Evolutionary conservation across 2,888 invertebrate species (phyloP).

Genomic region (Standfussiana lucernea): DNA sequence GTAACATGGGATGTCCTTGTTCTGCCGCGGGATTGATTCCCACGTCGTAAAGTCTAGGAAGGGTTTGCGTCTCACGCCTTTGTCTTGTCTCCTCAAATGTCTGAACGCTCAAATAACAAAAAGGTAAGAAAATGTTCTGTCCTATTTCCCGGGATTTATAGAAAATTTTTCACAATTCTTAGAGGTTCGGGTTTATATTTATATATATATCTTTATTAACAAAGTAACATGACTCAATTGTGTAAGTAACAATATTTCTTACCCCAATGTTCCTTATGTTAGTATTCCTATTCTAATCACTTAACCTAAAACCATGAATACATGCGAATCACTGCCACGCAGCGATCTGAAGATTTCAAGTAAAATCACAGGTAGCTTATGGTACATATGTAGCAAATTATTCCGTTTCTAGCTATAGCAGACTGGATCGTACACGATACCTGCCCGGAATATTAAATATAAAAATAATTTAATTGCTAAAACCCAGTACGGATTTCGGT

Average conservation of each 20-base stretch:
- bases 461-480: too few species aligned
- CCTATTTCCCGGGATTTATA: constrained; percentile 12
- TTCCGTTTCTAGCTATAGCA: not conserved
- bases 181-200: not conserved
- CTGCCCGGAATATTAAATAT: not conserved
- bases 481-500: too few species aligned
- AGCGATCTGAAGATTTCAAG: not conserved
- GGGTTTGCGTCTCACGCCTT: constrained; percentile 26
- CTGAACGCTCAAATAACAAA: constrained; percentile 22
- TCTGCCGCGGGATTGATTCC: constrained; percentile 33
- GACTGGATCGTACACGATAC: not conserved
- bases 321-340: too few species aligned
- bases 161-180: constrained; percentile 24
- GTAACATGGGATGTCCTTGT: constrained; percentile 40
- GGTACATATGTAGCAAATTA: not conserved
- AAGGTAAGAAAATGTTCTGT: constrained; percentile 23
- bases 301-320: too few species aligned
- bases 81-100: constrained; percentile 31
- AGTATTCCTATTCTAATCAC: too few species aligned
- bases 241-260: too few species aligned
- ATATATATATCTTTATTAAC: too few species aligned
- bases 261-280: too few species aligned
- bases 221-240: too few species aligned
- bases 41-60: constrained; percentile 56
- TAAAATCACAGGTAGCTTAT: not conserved